Base-by-base conservation (phyloP, 1,140 invertebrate genomes). In the Caenorhabditis remanei region DNA sequence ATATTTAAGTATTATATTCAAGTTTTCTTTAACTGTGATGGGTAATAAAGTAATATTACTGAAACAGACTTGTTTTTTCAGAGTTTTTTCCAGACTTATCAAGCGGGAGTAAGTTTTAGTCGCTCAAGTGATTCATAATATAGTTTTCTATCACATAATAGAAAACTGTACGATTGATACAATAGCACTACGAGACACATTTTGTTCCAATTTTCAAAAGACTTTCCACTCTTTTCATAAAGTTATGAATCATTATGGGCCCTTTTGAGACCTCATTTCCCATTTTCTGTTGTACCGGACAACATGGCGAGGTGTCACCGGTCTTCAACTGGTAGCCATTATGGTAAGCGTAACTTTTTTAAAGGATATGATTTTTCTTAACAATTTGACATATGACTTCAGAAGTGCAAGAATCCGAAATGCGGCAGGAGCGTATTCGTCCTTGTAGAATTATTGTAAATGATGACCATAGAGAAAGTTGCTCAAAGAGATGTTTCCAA, bases 121-220 rank as follows among this genome's bases (percentile, higher is more conserved):
- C 2, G 50, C 50, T 9, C 2, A 53, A 53, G 16, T 53, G 50
- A 53, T 14, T 53, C 50, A 53, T 11, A 53, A 32, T 32, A 32
- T 32, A 32, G 32, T 32, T 32, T 32, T 32, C 32, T 32, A 32
- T 32, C 2, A 32, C 32, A 32, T 32, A 53, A 53, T 14, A 53
- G 50, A 32, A 32, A 71, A 46, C 43, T 71, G 41, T 71, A 71
- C 67, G 67, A 46, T 46, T 71, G 11, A 46, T 79, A 53, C 71
- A 24, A 53, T 8, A n/a, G 46, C 71, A 79, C 71, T 4, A 21
- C n/a, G 24, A 53, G 46, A n/a, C 71, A 79, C 71, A 2, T 50
- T 79, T 79, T 79, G 71, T 79, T 50, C 71, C 40, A n/a, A 46
- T 46, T 40, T 65, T 65, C 6, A 46, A 46, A 46, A 71, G 41